Percentiles rank a stretch among this genome's conserved stretches.
These are phyloP conservation scores for Centropyge bicolor DNA, from an alignment of 2,797 vertebrate genomes.

Conservation along the genomic window DNA sequence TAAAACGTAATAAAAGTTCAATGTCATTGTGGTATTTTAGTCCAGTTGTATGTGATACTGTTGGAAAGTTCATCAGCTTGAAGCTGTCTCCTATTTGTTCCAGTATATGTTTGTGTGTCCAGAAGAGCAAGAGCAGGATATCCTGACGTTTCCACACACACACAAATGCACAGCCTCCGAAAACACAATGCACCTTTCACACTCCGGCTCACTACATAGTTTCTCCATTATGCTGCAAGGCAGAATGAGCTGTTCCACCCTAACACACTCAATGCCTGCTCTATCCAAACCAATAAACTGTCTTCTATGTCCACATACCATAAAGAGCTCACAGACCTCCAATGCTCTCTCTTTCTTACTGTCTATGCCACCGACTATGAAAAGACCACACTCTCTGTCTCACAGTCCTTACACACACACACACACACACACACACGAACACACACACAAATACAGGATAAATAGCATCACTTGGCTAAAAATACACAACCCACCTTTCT, in stretches of 20 bases:
- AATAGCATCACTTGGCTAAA: constrained; percentile 55
- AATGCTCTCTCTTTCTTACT: constrained; percentile 3
- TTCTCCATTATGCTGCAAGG: constrained; percentile 41
- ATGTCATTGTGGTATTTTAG: neutral
- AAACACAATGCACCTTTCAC: constrained; percentile 66
- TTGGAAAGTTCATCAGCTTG: constrained; percentile 23
- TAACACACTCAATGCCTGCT: neutral
- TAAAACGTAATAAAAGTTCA: too few relatives aligned
- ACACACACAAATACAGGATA: constrained; percentile 33
- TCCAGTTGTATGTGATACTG: neutral
- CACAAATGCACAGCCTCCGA: constrained; percentile 40
- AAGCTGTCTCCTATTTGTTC: constrained; percentile 34
- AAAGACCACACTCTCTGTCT: constrained; percentile 15
- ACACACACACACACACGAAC: constrained; percentile 25
- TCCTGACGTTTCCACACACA: constrained; percentile 66
- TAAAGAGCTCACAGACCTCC: constrained; percentile 16
- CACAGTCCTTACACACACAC: constrained; percentile 14
- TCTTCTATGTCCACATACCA: constrained; percentile 13
- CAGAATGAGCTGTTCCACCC: constrained; percentile 31
- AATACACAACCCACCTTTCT: constrained; percentile 70
- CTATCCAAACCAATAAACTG: constrained; percentile 30
- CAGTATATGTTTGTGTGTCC: constrained; percentile 55
- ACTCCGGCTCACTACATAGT: constrained; percentile 32
- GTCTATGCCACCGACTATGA: constrained; percentile 19
- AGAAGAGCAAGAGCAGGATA: constrained; percentile 70